A percentile compares a stretch with the other conserved stretches of the same genome.
phyloP scores from a whole-genome alignment of 2,113 vertebrate species.

The Chaetodon auriga region DNA sequence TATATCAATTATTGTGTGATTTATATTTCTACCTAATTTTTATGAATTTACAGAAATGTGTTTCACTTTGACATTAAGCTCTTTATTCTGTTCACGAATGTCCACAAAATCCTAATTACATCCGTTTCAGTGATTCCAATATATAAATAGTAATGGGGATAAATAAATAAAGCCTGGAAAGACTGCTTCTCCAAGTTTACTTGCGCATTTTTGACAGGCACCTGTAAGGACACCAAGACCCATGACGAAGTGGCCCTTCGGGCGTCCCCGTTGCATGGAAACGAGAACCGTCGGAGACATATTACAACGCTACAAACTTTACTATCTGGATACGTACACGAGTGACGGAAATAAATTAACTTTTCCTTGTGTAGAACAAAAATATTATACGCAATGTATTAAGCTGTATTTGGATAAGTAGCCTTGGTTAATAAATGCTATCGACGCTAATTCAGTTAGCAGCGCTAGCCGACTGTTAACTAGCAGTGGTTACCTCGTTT shows the following conservation, averaged over 20 bases:
- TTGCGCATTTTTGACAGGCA: conserved; percentile 62
- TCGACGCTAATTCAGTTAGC: background rate
- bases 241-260: conserved; percentile 47
- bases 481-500: background rate
- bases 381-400: rapidly evolving
- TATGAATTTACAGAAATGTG: too few relatives aligned
- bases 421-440: background rate
- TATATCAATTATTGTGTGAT: too few relatives aligned
- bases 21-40: too few relatives aligned
- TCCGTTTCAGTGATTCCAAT: too few relatives aligned
- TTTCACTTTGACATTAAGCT: too few relatives aligned
- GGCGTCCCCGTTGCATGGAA: conserved; percentile 85
- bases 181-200: too few relatives aligned
- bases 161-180: too few relatives aligned
- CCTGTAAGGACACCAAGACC: conserved; percentile 26
- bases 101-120: too few relatives aligned
- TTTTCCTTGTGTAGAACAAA: background rate
- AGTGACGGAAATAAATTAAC: rapidly evolving
- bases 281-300: conserved; percentile 55
- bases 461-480: background rate
- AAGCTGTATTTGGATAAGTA: background rate
- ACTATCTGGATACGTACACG: background rate
- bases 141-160: too few relatives aligned
- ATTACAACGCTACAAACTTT: conserved; percentile 3
- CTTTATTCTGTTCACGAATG: too few relatives aligned